Percentiles rank a stretch among this genome's conserved stretches.
Conservation (phyloP, 2,113 vertebrate genomes). For the Platysternon megacephalum region DNA sequence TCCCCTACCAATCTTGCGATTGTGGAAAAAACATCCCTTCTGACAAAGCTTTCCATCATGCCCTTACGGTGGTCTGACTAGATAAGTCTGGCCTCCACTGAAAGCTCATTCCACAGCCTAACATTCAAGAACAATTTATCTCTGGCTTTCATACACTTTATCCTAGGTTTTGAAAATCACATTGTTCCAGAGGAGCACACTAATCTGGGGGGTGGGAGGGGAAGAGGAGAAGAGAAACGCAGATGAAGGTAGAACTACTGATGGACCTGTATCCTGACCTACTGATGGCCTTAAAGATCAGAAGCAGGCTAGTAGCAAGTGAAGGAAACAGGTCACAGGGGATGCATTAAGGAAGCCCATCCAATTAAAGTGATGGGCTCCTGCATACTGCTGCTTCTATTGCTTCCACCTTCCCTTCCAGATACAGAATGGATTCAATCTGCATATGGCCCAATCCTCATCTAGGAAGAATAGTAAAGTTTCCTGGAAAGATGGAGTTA, state of each 20-base stretch:
- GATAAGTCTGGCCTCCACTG: neutral
- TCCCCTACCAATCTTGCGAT: neutral
- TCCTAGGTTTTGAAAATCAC: neutral
- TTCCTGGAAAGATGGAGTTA: neutral
- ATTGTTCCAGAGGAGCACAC: neutral
- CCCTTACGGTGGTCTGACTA: neutral
- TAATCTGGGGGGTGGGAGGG: neutral
- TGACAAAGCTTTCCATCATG: neutral
- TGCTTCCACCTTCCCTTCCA: neutral
- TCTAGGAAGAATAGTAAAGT: rapidly evolving
- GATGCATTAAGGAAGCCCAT: neutral
- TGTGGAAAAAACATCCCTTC: neutral
- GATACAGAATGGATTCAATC: neutral
- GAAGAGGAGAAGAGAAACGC: too few species aligned
- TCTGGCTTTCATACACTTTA: neutral
- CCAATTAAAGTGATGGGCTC: neutral
- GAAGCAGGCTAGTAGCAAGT: neutral
- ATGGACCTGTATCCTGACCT: neutral
- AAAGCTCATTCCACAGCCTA: neutral
- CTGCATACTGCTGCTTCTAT: neutral
- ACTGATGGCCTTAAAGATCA: neutral
- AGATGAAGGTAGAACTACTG: neutral
- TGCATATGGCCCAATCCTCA: neutral
- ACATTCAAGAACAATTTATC: neutral
- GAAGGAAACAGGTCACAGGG: rapidly evolving